phyloP scores from a whole-genome alignment of 2,888 invertebrate species.

The Heliconius ethilla region DNA sequence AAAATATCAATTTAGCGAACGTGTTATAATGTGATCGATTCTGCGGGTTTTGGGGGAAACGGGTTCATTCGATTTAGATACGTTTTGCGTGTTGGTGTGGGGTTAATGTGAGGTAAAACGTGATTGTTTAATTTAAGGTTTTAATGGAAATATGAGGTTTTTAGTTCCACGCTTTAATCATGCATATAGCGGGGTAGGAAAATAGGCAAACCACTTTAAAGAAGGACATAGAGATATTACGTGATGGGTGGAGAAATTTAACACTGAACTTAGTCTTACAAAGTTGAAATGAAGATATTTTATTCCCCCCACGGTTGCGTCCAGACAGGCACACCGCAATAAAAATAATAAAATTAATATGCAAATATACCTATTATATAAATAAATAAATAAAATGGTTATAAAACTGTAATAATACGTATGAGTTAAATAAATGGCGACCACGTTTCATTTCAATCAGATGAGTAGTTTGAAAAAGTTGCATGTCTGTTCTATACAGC shows the following conservation, averaged over 20 bases:
- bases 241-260: no score
- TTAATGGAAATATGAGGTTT: not conserved
- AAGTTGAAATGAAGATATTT: not conserved
- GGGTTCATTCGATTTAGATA: not conserved
- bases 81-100: not conserved
- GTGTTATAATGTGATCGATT: conserved; percentile 33
- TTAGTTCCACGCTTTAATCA: not conserved
- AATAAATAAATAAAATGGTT: not conserved
- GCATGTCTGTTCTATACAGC: conserved; percentile 4
- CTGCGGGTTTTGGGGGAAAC: not conserved
- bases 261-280: not conserved
- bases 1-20: conserved; percentile 34
- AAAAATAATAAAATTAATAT: no score
- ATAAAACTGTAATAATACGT: not conserved
- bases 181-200: no score
- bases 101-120: not conserved
- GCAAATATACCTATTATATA: no score
- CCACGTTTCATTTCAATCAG: conserved; percentile 15
- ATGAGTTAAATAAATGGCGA: not conserved
- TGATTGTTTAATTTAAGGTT: not conserved
- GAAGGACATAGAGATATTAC: no score
- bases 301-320: no score
- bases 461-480: conserved; percentile 15
- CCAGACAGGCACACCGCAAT: no score
- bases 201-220: no score